These are phyloP conservation scores for Hemibagrus guttatus DNA, from an alignment of 2,797 vertebrate genomes.

Conservation along the genomic window DNA sequence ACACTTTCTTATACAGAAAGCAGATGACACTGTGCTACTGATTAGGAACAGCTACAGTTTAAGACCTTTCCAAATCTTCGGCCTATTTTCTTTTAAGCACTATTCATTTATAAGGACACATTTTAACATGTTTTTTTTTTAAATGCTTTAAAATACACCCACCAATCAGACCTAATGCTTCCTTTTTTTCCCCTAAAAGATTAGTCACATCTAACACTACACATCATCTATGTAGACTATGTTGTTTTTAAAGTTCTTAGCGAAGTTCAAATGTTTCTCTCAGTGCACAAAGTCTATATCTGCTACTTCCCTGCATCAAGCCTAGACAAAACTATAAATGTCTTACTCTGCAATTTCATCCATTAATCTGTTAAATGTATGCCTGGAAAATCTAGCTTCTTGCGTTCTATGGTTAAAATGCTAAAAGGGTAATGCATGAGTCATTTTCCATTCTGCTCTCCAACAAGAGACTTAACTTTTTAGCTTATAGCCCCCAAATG, in stretches of 20 bases:
- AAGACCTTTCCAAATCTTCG: neutral
- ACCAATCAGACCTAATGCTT: neutral
- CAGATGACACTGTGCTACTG: neutral
- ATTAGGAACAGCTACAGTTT: neutral
- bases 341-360: neutral
- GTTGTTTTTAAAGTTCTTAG: neutral
- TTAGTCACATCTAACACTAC: neutral
- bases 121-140: neutral
- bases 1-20: neutral
- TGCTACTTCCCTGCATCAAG: neutral
- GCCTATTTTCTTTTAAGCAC: neutral
- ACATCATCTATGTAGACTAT: neutral
- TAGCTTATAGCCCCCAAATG: slow-evolving; percentile 41
- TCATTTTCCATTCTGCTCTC: slow-evolving; percentile 36
- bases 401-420: slow-evolving; percentile 9
- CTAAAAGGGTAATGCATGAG: slow-evolving; percentile 38
- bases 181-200: neutral
- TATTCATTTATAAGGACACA: neutral
- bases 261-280: neutral
- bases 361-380: slow-evolving; percentile 30
- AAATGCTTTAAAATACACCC: neutral
- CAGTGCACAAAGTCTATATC: neutral
- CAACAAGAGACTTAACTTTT: slow-evolving; percentile 41
- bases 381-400: slow-evolving; percentile 29
- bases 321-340: slow-evolving; percentile 14